Percentiles rank a stretch among this genome's conserved stretches.
Evolutionary conservation across 2,888 invertebrate genomes (phyloP).

Genomic region (Sinohyriopsis cumingii): DNA sequence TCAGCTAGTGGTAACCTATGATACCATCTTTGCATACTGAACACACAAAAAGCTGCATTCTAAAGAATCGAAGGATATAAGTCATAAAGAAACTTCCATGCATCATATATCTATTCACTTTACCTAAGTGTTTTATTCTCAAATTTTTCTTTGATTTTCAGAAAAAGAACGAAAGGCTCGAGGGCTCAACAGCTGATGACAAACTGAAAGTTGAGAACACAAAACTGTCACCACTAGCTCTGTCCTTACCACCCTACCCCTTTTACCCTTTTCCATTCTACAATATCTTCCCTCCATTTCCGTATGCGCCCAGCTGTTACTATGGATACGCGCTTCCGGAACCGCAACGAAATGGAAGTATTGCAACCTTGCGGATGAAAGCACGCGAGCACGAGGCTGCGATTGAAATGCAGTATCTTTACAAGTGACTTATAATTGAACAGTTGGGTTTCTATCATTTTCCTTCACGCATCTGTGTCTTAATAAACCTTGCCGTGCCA

Average conservation of each 20-base stretch:
- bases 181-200: slow-evolving; percentile 6
- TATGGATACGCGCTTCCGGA: slow-evolving; percentile 32
- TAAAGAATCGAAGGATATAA: too few species aligned
- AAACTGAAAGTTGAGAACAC: slow-evolving; percentile 19
- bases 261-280: slow-evolving; percentile 41
- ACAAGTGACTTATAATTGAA: slow-evolving; percentile 15
- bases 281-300: slow-evolving; percentile 23
- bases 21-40: too few species aligned
- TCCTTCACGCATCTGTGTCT: too few species aligned
- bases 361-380: slow-evolving; percentile 52
- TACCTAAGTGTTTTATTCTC: too few species aligned
- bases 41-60: too few species aligned
- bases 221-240: slow-evolving; percentile 24
- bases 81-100: too few species aligned
- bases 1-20: too few species aligned
- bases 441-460: too few species aligned
- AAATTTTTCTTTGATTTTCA: too few species aligned
- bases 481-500: too few species aligned
- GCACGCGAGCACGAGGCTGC: slow-evolving; percentile 56
- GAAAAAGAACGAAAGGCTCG: too few species aligned
- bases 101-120: too few species aligned
- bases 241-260: slow-evolving; percentile 32
- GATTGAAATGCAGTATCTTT: slow-evolving; percentile 49
- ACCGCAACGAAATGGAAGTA: slow-evolving; percentile 46
- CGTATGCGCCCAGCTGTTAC: slow-evolving; percentile 22